Conservation (phyloP, 2,797 vertebrate genomes). For the Crossoptilon crossoptilon region DNA sequence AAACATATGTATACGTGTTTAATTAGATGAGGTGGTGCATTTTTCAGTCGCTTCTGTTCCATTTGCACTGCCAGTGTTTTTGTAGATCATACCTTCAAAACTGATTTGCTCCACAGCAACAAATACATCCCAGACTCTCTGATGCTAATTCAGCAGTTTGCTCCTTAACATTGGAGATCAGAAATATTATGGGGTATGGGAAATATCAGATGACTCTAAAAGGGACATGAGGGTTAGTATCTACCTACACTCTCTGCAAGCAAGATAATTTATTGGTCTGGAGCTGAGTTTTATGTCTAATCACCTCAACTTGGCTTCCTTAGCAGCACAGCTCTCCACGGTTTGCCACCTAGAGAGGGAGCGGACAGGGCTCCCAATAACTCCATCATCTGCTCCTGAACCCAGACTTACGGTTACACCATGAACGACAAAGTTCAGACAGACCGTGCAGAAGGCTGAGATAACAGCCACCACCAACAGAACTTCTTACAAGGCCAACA, state of each 20-base stretch:
- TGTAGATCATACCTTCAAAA: slow-evolving; percentile 18
- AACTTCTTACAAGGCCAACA: background rate
- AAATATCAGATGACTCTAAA: slow-evolving; percentile 65
- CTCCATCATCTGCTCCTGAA: background rate
- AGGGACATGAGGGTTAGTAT: slow-evolving; percentile 66
- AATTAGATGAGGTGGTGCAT: background rate
- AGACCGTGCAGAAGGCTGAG: background rate
- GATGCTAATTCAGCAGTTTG: slow-evolving; percentile 57
- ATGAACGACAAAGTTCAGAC: background rate
- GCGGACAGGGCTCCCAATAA: background rate
- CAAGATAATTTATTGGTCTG: slow-evolving; percentile 46
- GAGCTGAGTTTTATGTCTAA: slow-evolving; percentile 68
- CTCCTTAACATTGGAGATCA: slow-evolving; percentile 53
- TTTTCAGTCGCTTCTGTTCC: background rate
- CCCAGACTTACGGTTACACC: slow-evolving; percentile 41
- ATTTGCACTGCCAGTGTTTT: background rate
- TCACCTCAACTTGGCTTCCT: slow-evolving; percentile 61
- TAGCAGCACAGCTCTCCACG: slow-evolving; percentile 5
- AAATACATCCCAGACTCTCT: background rate
- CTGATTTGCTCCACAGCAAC: slow-evolving; percentile 9
- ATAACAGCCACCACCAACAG: background rate
- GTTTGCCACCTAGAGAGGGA: slow-evolving; percentile 11
- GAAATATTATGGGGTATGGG: slow-evolving; percentile 22
- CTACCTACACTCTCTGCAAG: background rate
- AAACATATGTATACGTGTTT: background rate